Base-by-base conservation (phyloP, 2,888 invertebrate genomes). In the Tinea pellionella region DNA sequence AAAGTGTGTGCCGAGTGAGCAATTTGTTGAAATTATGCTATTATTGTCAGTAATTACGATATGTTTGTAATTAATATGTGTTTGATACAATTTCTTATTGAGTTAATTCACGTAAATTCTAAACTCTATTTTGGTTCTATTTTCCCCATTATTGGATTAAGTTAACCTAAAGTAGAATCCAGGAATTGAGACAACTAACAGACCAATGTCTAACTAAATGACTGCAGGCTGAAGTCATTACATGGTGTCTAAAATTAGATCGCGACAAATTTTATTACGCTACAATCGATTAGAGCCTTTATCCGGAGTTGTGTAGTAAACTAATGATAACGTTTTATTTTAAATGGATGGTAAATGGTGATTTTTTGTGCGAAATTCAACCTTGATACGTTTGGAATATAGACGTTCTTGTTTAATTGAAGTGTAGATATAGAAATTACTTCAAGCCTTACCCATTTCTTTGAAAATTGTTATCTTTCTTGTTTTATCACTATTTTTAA, bases 11-110 rank as follows among this genome's bases (percentile, higher is more conserved):
- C 12, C 19, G 53, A 53, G 18, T 24, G 53, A 53, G 53, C 53
- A 53, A 53, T 53, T 53, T 24, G 53, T 53, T 12, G 12, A 53
- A 53, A 47, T 47, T 47, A 47, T 9, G 16, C 47, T 47, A 47
- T 6, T 47, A 47, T 16, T 47, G 47, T 16, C 6, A 53, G 18
- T n/a, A 53, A 53, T 53, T 53, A 24, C 3, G 24, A 53, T n/a
- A 9, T 53, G 1, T 53, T 19, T 53, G 53, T 53, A 53, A 53
- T 53, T 53, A 24, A 24, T 19, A 24, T n/a, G 1, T 6, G 6
- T 6, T 6, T 53, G 53, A 12, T 53, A 16, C n/a, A 24, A 53
- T 53, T 53, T 53, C 19, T 6, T 53, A 24, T 24, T 53, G 18
- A 53, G 2, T 47, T 13, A 15, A n/a, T 2, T 24, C 24, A 6